Evolutionary conservation across 1,140 invertebrate genomes (phyloP).

Genomic region (Dendroctonus ponderosae): DNA sequence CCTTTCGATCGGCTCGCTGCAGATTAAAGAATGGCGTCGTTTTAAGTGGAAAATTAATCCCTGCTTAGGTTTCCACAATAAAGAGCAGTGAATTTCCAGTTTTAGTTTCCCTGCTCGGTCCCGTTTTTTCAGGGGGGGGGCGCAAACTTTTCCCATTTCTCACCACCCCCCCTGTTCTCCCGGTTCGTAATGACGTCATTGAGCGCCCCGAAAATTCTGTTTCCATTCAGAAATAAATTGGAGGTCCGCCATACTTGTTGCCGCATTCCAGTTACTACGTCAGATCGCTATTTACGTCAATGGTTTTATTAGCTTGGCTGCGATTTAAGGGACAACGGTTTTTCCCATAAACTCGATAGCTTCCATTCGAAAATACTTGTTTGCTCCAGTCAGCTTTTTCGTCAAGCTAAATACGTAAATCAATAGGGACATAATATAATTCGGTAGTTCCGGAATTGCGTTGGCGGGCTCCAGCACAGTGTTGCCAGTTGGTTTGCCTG

Average conservation of each 20-base stretch:
- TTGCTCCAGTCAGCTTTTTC: no score
- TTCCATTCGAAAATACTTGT: neutral
- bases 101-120: no score
- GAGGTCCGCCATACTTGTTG: slow-evolving; percentile 18
- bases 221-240: slow-evolving; percentile 10
- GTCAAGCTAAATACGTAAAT: slow-evolving; percentile 3
- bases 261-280: neutral
- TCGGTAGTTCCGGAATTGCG: slow-evolving; percentile 18
- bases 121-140: neutral
- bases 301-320: neutral
- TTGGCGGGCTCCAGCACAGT: neutral
- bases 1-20: no score
- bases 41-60: no score
- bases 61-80: no score
- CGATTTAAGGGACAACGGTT: neutral
- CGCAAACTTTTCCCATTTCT: neutral
- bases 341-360: neutral
- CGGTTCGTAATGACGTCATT: slow-evolving; percentile 8
- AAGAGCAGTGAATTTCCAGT: no score
- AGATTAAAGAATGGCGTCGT: no score
- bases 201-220: slow-evolving; percentile 7
- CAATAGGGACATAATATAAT: slow-evolving; percentile 12
- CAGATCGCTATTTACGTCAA: neutral
- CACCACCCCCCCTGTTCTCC: neutral
- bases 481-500: neutral